A percentile compares a stretch with the other conserved stretches of the same genome.
phyloP scores from a whole-genome alignment of 1,140 invertebrate species.

The Aethina tumida region DNA sequence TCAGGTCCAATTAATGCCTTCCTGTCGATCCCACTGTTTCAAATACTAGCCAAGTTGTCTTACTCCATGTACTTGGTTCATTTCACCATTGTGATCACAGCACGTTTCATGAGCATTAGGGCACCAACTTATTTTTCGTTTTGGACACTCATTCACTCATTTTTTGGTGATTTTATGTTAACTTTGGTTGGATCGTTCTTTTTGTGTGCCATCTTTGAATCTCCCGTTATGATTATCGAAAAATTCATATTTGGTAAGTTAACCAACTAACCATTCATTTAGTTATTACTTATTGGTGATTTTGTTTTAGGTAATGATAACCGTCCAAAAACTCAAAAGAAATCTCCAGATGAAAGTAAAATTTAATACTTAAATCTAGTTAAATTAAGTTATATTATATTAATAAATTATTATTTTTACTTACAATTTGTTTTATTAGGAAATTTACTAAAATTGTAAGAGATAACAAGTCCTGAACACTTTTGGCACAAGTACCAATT shows the following conservation, averaged over 20 bases:
- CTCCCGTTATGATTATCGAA: slow-evolving; percentile 14
- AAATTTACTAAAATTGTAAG: too few relatives aligned
- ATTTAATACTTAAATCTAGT: too few relatives aligned
- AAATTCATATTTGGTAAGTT: slow-evolving; percentile 5
- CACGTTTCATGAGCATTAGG: neutral
- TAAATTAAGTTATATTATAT: too few relatives aligned
- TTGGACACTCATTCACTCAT: slow-evolving; percentile 5
- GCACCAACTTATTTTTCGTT: slow-evolving; percentile 8
- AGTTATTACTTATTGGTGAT: too few relatives aligned
- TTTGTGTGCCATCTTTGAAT: slow-evolving; percentile 13
- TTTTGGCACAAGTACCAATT: too few relatives aligned
- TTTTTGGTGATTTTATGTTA: slow-evolving; percentile 10
- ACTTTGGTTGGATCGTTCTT: slow-evolving; percentile 6
- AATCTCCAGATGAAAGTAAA: too few relatives aligned
- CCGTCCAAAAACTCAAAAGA: too few relatives aligned
- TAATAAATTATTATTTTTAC: too few relatives aligned
- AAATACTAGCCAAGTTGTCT: slow-evolving; percentile 11
- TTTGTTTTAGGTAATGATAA: too few relatives aligned
- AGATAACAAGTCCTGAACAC: too few relatives aligned
- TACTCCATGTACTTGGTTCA: slow-evolving; percentile 19
- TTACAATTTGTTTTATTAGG: too few relatives aligned
- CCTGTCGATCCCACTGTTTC: slow-evolving; percentile 13
- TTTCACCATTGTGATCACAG: slow-evolving; percentile 4
- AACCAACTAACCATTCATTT: neutral
- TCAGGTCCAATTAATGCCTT: slow-evolving; percentile 15